A percentile compares a stretch with the other conserved stretches of the same genome.
These are phyloP conservation scores for Artemia sinica DNA, from an alignment of 2,888 invertebrate species.

Conservation along the genomic window DNA sequence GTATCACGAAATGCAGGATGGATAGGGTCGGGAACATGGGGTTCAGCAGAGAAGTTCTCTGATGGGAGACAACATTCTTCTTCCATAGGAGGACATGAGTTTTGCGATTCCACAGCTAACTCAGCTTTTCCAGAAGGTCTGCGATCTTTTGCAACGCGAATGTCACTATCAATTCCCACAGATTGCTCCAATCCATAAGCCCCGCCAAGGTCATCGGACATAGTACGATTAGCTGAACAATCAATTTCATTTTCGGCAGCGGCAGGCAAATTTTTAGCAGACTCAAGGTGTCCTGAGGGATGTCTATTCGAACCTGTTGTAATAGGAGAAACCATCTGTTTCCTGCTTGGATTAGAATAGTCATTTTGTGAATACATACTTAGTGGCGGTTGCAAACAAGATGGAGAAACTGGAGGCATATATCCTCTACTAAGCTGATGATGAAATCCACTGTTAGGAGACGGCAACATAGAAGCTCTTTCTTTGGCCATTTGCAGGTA, in stretches of 20 bases:
- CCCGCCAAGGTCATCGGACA: neutral
- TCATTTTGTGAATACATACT: neutral
- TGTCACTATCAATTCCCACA: neutral
- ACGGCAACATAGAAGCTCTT: neutral
- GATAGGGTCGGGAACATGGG: neutral
- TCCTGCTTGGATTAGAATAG: neutral
- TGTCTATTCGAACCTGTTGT: neutral
- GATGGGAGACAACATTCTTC: neutral
- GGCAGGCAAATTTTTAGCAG: neutral
- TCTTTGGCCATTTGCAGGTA: slow-evolving; percentile 9
- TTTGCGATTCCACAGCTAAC: neutral
- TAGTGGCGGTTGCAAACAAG: neutral
- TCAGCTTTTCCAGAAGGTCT: neutral
- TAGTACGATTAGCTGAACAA: neutral
- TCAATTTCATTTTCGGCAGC: neutral
- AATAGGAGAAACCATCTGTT: neutral
- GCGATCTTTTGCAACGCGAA: neutral
- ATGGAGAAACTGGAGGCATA: slow-evolving; percentile 8
- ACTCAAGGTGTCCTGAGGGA: neutral
- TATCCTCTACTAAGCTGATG: slow-evolving; percentile 9
- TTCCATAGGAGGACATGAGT: neutral
- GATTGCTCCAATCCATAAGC: neutral
- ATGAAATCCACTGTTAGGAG: neutral
- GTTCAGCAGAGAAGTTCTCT: neutral
- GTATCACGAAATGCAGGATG: neutral